Evolutionary conservation across 2,113 vertebrate species (phyloP).

Genomic region (Oceanodroma tethys): DNA sequence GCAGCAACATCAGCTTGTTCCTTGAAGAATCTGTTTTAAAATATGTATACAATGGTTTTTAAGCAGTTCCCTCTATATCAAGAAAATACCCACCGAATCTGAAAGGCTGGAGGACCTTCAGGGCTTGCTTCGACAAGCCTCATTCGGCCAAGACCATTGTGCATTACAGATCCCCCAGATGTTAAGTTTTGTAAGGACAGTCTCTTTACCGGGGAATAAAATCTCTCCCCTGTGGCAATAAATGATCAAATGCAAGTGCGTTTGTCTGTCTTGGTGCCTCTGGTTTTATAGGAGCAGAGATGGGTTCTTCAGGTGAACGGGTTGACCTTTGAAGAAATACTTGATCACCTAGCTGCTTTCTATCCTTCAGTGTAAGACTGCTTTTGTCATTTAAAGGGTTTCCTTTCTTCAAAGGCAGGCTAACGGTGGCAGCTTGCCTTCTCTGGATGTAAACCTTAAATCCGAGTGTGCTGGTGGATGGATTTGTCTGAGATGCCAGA

Average conservation of each 20-base stretch:
- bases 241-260: neutral
- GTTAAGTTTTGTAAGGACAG: neutral
- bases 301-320: neutral
- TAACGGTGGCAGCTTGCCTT: neutral
- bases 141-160: neutral
- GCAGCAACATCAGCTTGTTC: neutral
- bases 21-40: neutral
- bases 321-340: neutral
- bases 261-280: neutral
- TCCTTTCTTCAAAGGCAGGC: neutral
- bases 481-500: neutral
- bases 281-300: neutral
- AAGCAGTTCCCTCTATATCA: neutral
- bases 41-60: neutral
- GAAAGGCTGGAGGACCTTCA: neutral
- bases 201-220: neutral
- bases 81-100: neutral
- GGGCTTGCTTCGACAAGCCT: neutral
- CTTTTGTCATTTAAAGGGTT: neutral
- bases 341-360: neutral
- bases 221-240: neutral
- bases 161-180: neutral
- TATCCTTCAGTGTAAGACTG: neutral
- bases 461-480: neutral
- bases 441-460: neutral